Conservation (phyloP, 2,888 invertebrate genomes). For the Metalampra italica region DNA sequence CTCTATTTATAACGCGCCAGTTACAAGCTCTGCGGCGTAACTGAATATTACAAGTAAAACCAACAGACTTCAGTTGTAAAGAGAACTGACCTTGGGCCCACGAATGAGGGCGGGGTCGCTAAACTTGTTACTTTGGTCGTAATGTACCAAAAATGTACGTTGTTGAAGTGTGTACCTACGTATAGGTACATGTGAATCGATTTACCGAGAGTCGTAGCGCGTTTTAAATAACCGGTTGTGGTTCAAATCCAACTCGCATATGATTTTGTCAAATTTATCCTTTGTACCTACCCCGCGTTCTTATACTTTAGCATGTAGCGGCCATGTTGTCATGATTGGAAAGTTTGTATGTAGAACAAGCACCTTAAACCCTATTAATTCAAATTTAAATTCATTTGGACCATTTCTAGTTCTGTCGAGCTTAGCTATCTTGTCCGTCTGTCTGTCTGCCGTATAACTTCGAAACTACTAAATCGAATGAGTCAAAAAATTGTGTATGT, state of each 20-base stretch:
- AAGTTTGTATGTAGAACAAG: background rate
- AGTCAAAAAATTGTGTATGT: too few relatives aligned
- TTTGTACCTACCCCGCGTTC: too few relatives aligned
- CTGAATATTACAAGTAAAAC: constrained; percentile 67
- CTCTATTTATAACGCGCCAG: constrained; percentile 66
- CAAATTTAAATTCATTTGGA: too few relatives aligned
- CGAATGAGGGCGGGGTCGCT: constrained; percentile 29
- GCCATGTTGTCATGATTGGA: background rate
- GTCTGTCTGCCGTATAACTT: too few relatives aligned
- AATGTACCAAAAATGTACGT: background rate
- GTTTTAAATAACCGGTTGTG: background rate
- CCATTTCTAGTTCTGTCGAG: too few relatives aligned
- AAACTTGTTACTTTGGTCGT: constrained; percentile 17
- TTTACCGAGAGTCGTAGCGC: background rate
- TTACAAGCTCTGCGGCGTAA: constrained; percentile 56
- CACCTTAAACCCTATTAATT: too few relatives aligned
- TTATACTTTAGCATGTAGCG: background rate
- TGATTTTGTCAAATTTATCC: too few relatives aligned
- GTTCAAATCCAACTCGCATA: background rate
- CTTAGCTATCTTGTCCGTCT: too few relatives aligned
- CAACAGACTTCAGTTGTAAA: constrained; percentile 47
- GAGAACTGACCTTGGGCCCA: constrained; percentile 39
- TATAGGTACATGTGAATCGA: background rate
- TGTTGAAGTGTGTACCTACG: background rate
- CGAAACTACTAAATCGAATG: too few relatives aligned